Percentiles rank a stretch among this genome's conserved stretches.
phyloP scores from a whole-genome alignment of 2,113 vertebrate species.

The Panthera leo region DNA sequence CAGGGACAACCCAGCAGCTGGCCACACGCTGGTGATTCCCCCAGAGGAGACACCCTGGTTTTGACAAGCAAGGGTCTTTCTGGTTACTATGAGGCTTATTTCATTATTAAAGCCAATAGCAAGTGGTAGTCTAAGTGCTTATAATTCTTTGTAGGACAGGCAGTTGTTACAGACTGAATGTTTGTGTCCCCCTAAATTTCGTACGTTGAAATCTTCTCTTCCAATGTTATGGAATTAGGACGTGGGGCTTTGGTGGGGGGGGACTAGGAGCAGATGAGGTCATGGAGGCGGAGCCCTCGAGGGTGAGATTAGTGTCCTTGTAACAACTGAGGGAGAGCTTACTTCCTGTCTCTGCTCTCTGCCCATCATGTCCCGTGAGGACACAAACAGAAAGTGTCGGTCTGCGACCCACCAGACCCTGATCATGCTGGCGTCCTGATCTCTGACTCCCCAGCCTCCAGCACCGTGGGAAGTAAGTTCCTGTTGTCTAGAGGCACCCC shows the following conservation, averaged over 20 bases:
- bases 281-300: too few relatives aligned
- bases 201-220: not conserved
- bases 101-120: not conserved
- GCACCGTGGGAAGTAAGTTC: not conserved
- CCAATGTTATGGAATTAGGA: not conserved
- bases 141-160: not conserved
- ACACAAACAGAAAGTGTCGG: accelerated
- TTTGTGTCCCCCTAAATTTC: not conserved
- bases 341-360: not conserved
- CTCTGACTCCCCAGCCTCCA: not conserved
- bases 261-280: not conserved
- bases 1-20: accelerated
- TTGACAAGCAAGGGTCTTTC: not conserved
- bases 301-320: too few relatives aligned
- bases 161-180: not conserved
- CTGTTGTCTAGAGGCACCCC: too few relatives aligned
- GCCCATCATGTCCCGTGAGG: too few relatives aligned
- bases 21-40: not conserved
- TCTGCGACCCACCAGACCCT: not conserved
- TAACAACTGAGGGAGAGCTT: not conserved
- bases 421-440: not conserved
- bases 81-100: too few relatives aligned
- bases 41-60: not conserved
- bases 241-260: not conserved
- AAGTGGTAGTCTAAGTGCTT: not conserved